Conservation (phyloP, 2,888 invertebrate species). For the Muschampia staudingeri region DNA sequence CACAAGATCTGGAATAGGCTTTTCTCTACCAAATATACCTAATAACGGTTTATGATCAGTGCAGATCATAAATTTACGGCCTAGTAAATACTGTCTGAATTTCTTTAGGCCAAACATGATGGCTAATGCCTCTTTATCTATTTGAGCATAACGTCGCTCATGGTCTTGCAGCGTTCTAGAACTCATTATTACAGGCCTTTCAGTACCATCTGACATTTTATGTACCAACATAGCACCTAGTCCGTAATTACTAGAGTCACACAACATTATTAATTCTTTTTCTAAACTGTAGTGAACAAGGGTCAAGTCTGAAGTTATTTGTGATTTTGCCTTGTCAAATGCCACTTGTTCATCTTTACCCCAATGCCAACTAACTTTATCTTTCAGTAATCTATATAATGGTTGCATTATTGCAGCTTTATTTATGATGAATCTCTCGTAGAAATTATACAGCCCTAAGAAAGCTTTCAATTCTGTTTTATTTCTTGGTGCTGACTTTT, state of each 20-base stretch:
- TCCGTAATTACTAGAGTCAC: slow-evolving; percentile 47
- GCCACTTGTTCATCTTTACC: slow-evolving; percentile 1
- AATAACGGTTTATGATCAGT: slow-evolving; percentile 15
- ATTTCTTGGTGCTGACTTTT: slow-evolving; percentile 23
- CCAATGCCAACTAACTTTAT: background rate
- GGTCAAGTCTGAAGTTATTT: slow-evolving; percentile 28
- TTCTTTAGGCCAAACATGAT: slow-evolving; percentile 62
- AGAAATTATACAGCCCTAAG: slow-evolving; percentile 34
- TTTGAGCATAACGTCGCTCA: slow-evolving; percentile 55
- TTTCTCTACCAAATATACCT: slow-evolving; percentile 34
- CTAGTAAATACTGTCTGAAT: slow-evolving; percentile 51
- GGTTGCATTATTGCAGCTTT: slow-evolving; percentile 28
- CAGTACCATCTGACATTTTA: slow-evolving; percentile 51
- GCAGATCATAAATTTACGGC: slow-evolving; percentile 42
- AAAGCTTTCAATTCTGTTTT: slow-evolving; percentile 30
- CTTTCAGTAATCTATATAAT: slow-evolving; percentile 15
- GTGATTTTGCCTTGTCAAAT: slow-evolving; percentile 15
- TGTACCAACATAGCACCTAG: slow-evolving; percentile 48
- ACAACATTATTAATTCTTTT: slow-evolving; percentile 29
- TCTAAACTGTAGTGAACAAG: slow-evolving; percentile 23
- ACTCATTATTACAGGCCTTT: slow-evolving; percentile 46
- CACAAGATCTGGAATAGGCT: slow-evolving; percentile 57
- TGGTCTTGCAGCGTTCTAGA: slow-evolving; percentile 53
- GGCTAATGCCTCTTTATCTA: slow-evolving; percentile 59
- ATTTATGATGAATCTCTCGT: slow-evolving; percentile 27